These are phyloP conservation scores for Trichomycterus rosablanca DNA, from an alignment of 2,113 vertebrate species.

Conservation along the genomic window DNA sequence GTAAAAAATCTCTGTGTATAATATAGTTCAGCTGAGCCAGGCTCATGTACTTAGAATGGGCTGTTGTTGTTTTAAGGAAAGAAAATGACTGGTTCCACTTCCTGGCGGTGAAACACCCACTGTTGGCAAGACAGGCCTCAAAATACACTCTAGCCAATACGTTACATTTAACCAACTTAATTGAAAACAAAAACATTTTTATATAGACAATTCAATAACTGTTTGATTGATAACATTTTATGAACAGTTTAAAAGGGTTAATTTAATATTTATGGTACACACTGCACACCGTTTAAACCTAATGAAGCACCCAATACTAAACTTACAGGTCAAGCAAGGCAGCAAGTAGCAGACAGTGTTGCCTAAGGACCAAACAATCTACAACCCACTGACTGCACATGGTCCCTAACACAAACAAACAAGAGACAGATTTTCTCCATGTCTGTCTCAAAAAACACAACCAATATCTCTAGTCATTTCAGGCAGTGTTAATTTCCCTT, in stretches of 20 bases:
- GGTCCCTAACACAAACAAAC: slow-evolving; percentile 28
- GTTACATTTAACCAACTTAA: slow-evolving; percentile 33
- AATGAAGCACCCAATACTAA: too few species aligned
- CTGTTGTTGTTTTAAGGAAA: slow-evolving; percentile 61
- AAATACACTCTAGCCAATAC: slow-evolving; percentile 26
- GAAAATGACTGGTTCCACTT: slow-evolving; percentile 63
- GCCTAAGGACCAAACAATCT: background rate
- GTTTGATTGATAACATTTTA: too few species aligned
- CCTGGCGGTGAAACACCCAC: slow-evolving; percentile 63
- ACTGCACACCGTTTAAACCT: background rate
- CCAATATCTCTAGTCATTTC: slow-evolving; percentile 53
- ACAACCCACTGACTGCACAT: slow-evolving; percentile 19
- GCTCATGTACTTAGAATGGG: slow-evolving; percentile 52
- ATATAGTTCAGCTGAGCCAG: slow-evolving; percentile 55
- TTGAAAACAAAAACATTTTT: background rate
- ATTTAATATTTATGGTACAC: background rate
- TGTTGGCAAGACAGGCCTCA: slow-evolving; percentile 59
- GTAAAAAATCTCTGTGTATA: slow-evolving; percentile 54
- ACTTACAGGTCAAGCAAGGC: slow-evolving; percentile 3
- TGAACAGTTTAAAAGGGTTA: too few species aligned
- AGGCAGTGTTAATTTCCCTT: slow-evolving; percentile 59
- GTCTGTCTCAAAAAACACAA: slow-evolving; percentile 49
- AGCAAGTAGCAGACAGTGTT: background rate
- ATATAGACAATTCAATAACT: background rate
- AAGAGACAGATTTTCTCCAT: slow-evolving; percentile 47